These are phyloP conservation scores for Stenodera caucasica DNA, from an alignment of 2,888 invertebrate species.

Conservation along the genomic window DNA sequence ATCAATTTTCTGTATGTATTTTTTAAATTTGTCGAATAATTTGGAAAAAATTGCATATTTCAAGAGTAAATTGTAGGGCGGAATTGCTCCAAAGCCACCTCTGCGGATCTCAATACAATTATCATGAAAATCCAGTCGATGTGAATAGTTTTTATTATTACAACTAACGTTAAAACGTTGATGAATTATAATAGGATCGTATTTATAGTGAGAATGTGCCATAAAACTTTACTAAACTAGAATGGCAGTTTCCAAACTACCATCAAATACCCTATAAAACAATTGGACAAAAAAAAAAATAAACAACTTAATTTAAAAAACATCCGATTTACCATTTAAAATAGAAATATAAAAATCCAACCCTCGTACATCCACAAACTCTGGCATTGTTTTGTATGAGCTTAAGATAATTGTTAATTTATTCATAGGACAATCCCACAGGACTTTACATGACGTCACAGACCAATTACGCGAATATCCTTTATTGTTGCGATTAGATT, in stretches of 20 bases:
- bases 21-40: no score
- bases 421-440: slow-evolving; percentile 48
- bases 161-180: no score
- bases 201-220: neutral
- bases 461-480: slow-evolving; percentile 47
- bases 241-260: slow-evolving; percentile 2
- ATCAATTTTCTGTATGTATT: no score
- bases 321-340: slow-evolving; percentile 13
- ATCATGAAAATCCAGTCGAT: no score
- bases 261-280: neutral
- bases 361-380: slow-evolving; percentile 8
- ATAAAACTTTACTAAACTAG: neutral
- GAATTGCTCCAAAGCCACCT: no score
- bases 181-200: neutral
- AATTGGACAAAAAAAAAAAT: neutral
- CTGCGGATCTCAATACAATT: no score
- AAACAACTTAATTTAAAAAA: neutral
- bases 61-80: no score
- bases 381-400: slow-evolving; percentile 37
- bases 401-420: slow-evolving; percentile 52
- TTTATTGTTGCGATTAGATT: slow-evolving; percentile 46
- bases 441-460: slow-evolving; percentile 45
- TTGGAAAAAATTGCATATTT: no score
- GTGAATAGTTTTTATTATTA: no score
- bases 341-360: slow-evolving; percentile 8